Evolutionary conservation across 2,797 vertebrate genomes (phyloP), one percentile per base, ranked within the genome.

Genomic region (Gorsachius magnificus): DNA sequence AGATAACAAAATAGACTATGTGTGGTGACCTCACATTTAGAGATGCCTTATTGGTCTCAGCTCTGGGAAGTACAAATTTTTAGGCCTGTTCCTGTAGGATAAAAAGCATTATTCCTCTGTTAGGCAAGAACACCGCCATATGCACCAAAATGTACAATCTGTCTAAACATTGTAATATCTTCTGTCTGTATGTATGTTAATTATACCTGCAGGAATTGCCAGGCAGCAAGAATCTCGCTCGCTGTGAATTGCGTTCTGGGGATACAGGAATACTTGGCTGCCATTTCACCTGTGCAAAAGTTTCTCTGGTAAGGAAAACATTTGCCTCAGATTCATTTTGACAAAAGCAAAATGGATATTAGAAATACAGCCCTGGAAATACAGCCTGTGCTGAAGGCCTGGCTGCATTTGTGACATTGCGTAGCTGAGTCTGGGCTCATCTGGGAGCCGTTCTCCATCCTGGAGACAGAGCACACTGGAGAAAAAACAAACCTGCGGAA

Each of bases 241-340:
- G 1, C 46, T 98, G 98, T 54, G 12, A 91, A 17, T 89, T 97
- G 45, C 96, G 82, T 51, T 96, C 97, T 33, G 89, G 63, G 18
- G 45, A 43, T 21, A 8, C 26, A 19, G 70, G 69, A 80, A 64
- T 21, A 46, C 60, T 78, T 28, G 97, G 98, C 66, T 98, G 98
- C 79, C 93, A 97, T 48, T 98, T 98, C 90, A 98, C 93, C 3
- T 98, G 98, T 79, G 94, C 91, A 53, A 98, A 97, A 95, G 96
- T 97, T 84, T 97, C 96, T 81, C 87, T 97, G 91, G 97, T 97
- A 95, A 97, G 96, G 38, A 92, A 63, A 87, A 35, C 28, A 11
- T 68, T 83, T 94, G 53, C 46, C 72, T 90, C 4, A 1, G n/a
- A 24, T 89, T 80, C 25, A n/a, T 80, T 97, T 74, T 83, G 64